phyloP scores from a whole-genome alignment of 1,140 invertebrate genomes.

The Acromyrmex heyeri region DNA sequence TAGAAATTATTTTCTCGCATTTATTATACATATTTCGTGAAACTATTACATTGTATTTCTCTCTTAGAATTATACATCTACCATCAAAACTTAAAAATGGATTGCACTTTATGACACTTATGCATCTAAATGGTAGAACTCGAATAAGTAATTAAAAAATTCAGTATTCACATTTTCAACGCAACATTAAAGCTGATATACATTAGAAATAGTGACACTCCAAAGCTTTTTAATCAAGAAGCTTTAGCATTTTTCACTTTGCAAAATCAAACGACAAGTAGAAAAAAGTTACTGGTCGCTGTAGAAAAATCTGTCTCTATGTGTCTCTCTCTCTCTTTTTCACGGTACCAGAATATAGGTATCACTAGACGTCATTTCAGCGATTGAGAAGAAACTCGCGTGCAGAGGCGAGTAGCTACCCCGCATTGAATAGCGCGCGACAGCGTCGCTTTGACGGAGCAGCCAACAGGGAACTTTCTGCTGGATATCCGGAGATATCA shows the following conservation, averaged over 20 bases:
- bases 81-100: not conserved
- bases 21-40: not conserved
- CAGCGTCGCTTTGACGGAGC: constrained; percentile 45
- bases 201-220: not conserved
- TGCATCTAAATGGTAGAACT: not conserved
- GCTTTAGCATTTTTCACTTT: constrained; percentile 6
- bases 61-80: not conserved
- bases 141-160: not conserved
- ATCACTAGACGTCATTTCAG: constrained; percentile 22
- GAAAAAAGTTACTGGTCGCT: not conserved
- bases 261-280: not conserved
- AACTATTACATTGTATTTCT: not conserved
- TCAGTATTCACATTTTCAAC: not conserved
- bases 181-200: not conserved
- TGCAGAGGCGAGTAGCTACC: constrained; percentile 27
- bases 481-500: constrained; percentile 57
- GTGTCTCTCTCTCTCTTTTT: not conserved
- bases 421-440: constrained; percentile 25
- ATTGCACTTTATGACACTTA: too few relatives aligned
- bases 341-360: constrained; percentile 23
- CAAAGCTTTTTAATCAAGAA: constrained; percentile 6
- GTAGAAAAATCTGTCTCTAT: not conserved
- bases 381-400: constrained; percentile 51
- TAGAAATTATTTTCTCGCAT: not conserved
- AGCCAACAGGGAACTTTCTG: constrained; percentile 49